Percentiles rank a stretch among this genome's conserved stretches.
phyloP scores from a whole-genome alignment of 2,888 invertebrate species.

The Drosophila mimica region DNA sequence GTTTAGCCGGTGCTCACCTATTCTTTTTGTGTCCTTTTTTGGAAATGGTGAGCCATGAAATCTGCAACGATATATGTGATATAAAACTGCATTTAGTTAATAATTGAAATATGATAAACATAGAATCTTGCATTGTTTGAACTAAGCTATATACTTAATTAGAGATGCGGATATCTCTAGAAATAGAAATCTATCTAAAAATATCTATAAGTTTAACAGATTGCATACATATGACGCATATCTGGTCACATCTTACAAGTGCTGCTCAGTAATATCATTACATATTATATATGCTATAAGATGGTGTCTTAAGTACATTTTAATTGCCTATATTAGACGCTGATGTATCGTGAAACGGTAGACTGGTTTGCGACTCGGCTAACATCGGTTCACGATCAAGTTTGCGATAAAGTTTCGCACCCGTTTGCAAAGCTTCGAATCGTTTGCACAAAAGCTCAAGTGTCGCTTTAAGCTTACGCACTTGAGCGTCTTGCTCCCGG shows the following conservation, averaged over 20 bases:
- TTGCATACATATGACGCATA: background rate
- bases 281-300: background rate
- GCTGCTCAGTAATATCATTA: background rate
- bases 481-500: slow-evolving; percentile 5
- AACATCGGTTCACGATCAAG: slow-evolving; percentile 15
- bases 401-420: slow-evolving; percentile 10
- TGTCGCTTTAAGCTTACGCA: slow-evolving; percentile 32
- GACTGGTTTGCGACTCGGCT: slow-evolving; percentile 27
- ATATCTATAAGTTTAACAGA: too few relatives aligned
- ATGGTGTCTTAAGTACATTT: background rate
- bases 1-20: slow-evolving; percentile 10
- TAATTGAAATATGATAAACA: background rate
- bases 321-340: background rate
- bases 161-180: background rate
- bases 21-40: background rate
- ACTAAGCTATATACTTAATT: background rate
- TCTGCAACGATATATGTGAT: slow-evolving; percentile 8
- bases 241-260: background rate
- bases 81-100: background rate
- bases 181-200: too few relatives aligned
- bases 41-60: background rate
- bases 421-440: slow-evolving; percentile 28
- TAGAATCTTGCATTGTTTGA: background rate
- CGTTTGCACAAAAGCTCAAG: slow-evolving; percentile 29
- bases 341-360: background rate